Conservation (phyloP, 2,888 invertebrate species). For the Acleris emargana region DNA sequence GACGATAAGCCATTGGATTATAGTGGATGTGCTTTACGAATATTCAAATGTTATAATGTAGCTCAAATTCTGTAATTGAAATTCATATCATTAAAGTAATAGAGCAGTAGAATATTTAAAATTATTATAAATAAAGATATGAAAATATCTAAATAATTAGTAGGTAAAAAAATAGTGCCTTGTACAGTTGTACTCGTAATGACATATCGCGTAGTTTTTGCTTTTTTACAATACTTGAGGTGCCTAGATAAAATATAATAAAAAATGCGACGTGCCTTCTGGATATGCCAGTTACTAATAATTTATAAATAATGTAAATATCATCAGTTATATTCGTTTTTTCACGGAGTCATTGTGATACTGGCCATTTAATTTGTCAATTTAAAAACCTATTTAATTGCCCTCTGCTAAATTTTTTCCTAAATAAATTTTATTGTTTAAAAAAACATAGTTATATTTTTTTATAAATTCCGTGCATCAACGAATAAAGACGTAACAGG, state of each 20-base stretch:
- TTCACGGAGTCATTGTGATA: slow-evolving; percentile 56
- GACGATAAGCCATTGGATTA: too few relatives aligned
- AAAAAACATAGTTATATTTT: not conserved
- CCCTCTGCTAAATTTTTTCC: too few relatives aligned
- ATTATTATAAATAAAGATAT: not conserved
- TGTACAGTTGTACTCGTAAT: not conserved
- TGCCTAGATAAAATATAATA: not conserved
- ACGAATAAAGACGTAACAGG: slow-evolving; percentile 17
- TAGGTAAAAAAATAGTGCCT: not conserved
- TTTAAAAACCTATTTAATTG: too few relatives aligned
- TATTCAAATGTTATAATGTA: too few relatives aligned
- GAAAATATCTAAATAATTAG: not conserved
- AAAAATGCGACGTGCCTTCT: slow-evolving; percentile 63
- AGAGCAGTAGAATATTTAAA: not conserved
- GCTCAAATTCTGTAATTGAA: too few relatives aligned
- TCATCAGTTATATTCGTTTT: slow-evolving; percentile 53
- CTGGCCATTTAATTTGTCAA: not conserved
- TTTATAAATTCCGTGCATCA: slow-evolving; percentile 10
- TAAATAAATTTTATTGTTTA: slow-evolving; percentile 20
- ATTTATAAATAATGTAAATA: slow-evolving; percentile 62
- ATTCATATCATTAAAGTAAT: too few relatives aligned
- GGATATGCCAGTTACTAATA: slow-evolving; percentile 77
- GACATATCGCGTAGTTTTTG: slow-evolving; percentile 13
- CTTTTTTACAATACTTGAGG: not conserved
- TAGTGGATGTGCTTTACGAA: too few relatives aligned